Conservation (phyloP, 2,888 invertebrate genomes). For the Julus scanicus region DNA sequence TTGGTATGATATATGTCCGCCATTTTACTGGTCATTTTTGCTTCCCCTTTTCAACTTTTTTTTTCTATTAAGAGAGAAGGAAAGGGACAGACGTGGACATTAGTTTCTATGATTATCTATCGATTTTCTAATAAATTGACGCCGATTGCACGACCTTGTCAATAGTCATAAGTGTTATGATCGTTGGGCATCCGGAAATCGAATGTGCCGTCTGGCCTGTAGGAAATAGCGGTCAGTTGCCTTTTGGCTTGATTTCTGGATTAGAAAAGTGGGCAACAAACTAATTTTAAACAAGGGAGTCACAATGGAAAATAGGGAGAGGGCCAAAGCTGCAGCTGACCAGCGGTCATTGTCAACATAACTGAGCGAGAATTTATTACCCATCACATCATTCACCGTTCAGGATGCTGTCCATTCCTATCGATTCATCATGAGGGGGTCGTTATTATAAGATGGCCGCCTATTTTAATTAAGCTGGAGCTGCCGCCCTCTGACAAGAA, state of each 20-base stretch:
- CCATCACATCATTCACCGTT: not conserved
- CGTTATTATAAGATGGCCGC: not conserved
- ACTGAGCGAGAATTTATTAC: not conserved
- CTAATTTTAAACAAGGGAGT: not conserved
- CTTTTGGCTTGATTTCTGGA: not conserved
- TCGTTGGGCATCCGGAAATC: slow-evolving; percentile 7
- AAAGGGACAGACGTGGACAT: not conserved
- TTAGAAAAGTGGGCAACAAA: not conserved
- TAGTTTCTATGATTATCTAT: slow-evolving; percentile 40
- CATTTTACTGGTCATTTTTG: slow-evolving; percentile 34
- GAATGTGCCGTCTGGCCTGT: not conserved
- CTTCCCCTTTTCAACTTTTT: slow-evolving; percentile 36
- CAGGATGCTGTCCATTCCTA: not conserved
- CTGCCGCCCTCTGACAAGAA: not conserved
- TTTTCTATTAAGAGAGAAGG: not conserved
- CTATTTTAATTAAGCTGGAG: not conserved
- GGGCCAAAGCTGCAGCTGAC: not conserved
- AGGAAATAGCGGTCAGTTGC: slow-evolving; percentile 17
- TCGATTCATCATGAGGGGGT: not conserved
- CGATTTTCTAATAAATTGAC: slow-evolving; percentile 31
- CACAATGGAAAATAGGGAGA: not conserved
- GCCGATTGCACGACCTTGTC: slow-evolving; percentile 23
- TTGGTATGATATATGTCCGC: not conserved
- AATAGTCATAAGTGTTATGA: slow-evolving; percentile 30
- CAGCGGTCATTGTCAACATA: not conserved